Evolutionary conservation across 1,140 invertebrate genomes (phyloP).

Genomic region (Cecropterus lyciades): DNA sequence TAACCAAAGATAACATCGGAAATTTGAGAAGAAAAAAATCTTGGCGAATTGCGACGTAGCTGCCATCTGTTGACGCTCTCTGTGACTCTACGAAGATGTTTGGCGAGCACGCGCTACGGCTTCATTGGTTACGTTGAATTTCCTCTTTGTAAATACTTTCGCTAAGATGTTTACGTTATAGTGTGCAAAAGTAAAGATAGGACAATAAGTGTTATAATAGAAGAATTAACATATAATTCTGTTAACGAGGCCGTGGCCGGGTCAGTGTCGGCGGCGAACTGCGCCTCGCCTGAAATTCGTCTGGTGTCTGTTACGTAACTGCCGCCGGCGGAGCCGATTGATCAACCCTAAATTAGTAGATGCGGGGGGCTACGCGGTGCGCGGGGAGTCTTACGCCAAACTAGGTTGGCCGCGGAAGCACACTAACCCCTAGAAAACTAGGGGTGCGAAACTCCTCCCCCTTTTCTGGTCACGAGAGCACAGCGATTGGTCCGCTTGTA

Average conservation of each 20-base stretch:
- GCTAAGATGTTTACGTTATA: conserved; percentile 1
- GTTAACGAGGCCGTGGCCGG: conserved; percentile 10
- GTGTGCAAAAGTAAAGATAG: background rate
- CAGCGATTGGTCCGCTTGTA: conserved; percentile 76
- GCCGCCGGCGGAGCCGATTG: conserved; percentile 66
- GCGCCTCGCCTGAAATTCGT: conserved; percentile 48
- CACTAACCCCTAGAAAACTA: conserved; percentile 84
- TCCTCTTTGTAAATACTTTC: conserved; percentile 1
- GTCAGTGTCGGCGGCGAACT: conserved; percentile 7
- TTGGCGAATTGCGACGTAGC: background rate
- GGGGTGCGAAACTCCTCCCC: conserved; percentile 82
- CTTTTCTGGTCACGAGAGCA: conserved; percentile 82
- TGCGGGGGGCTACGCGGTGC: conserved; percentile 55
- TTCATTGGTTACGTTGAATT: background rate
- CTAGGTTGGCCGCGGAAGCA: conserved; percentile 83
- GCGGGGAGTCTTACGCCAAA: conserved; percentile 66
- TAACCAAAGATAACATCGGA: conserved; percentile 6
- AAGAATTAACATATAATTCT: conserved; percentile 7
- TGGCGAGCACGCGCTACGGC: background rate
- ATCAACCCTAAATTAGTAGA: conserved; percentile 83
- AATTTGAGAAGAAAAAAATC: conserved; percentile 5
- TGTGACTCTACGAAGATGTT: background rate
- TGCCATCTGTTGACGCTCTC: conserved; percentile 32
- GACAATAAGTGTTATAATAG: background rate
- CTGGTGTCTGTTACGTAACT: conserved; percentile 68